Percentiles rank a stretch among this genome's conserved stretches.
These are phyloP conservation scores for Aphelenchoides besseyi DNA, from an alignment of 1,140 invertebrate genomes.

Conservation along the genomic window DNA sequence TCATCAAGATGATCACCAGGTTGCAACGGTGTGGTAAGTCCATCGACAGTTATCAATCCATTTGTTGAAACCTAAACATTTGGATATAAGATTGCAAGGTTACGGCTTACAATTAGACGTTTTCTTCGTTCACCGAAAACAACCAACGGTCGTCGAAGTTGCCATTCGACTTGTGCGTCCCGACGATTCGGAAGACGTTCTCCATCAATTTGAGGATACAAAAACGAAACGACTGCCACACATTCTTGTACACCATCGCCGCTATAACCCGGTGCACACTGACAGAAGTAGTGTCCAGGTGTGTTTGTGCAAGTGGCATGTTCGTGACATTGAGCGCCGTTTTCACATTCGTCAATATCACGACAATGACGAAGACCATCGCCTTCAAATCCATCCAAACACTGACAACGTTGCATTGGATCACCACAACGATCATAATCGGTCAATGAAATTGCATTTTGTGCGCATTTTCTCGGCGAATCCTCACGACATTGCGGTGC, in stretches of 20 bases:
- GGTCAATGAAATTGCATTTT: conserved; percentile 57
- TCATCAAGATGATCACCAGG: conserved; percentile 45
- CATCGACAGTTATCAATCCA: conserved; percentile 54
- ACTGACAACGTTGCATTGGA: conserved; percentile 54
- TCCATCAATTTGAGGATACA: conserved; percentile 49
- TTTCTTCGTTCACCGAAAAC: conserved; percentile 52
- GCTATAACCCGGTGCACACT: conserved; percentile 68
- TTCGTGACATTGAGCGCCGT: conserved; percentile 76
- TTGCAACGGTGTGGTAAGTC: conserved; percentile 19
- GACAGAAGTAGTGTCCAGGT: conserved; percentile 84
- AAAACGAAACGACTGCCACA: conserved; percentile 46
- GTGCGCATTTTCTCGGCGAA: conserved; percentile 42
- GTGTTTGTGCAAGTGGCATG: conserved; percentile 84
- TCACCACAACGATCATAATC: conserved; percentile 60
- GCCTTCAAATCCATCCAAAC: conserved; percentile 54
- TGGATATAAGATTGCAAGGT: not conserved
- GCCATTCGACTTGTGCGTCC: conserved; percentile 51
- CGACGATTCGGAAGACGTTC: conserved; percentile 50
- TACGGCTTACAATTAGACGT: conserved; percentile 43
- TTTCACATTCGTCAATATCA: conserved; percentile 75
- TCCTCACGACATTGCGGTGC: conserved; percentile 23
- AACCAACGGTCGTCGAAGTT: conserved; percentile 51
- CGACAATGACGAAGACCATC: conserved; percentile 50
- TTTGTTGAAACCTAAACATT: conserved; percentile 53
- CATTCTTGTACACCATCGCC: conserved; percentile 56